A percentile compares a stretch with the other conserved stretches of the same genome.
phyloP scores from a whole-genome alignment of 2,888 invertebrate genomes.

The Invenusta paracnida region DNA sequence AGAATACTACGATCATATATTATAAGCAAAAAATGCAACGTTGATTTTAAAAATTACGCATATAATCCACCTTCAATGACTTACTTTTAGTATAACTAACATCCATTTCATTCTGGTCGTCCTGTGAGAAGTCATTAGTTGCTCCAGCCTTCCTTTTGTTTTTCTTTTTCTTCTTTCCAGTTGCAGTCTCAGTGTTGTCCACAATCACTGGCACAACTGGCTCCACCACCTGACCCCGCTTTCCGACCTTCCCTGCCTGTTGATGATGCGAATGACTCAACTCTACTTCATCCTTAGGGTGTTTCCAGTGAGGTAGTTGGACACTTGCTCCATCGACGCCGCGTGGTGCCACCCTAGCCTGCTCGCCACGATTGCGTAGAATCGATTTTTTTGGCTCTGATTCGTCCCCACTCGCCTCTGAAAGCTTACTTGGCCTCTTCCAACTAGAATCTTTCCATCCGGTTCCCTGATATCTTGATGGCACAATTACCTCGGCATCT shows the following conservation, averaged over 20 bases:
- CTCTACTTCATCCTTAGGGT: not conserved
- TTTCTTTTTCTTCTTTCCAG: not conserved
- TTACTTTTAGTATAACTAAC: no score
- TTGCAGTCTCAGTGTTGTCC: not conserved
- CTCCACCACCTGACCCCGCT: not conserved
- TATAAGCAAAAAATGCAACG: no score
- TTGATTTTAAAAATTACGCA: no score
- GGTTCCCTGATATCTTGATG: not conserved
- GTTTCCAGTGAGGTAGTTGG: not conserved
- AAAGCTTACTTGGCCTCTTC: no score
- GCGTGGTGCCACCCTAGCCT: not conserved
- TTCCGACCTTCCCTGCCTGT: no score
- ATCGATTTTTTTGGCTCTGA: not conserved
- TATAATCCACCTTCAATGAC: no score
- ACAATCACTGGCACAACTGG: not conserved
- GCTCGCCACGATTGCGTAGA: not conserved
- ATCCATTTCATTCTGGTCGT: no score
- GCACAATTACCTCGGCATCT: not conserved
- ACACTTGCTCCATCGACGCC: not conserved
- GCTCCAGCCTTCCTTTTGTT: not conserved
- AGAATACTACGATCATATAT: no score
- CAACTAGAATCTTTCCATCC: not conserved
- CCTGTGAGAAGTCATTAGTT: not conserved
- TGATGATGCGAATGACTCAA: not conserved
- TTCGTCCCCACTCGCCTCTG: not conserved